Base-by-base conservation (phyloP, 2,113 vertebrate genomes). In the Australoheros scitulus region DNA sequence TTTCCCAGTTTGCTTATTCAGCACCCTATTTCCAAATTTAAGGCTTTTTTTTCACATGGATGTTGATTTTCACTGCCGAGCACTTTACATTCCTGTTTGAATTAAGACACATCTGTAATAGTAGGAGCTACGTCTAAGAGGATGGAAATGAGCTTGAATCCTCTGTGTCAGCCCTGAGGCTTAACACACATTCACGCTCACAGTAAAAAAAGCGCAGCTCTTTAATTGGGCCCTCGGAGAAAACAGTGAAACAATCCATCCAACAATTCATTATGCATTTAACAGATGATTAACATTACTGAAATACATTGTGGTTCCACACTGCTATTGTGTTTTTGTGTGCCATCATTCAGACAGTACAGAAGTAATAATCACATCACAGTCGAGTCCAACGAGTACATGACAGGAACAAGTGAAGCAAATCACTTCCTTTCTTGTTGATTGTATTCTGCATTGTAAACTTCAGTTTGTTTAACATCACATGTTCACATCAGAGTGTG, bases 201-300 rank as follows among this genome's bases (percentile, higher is more conserved):
- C 64, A 77, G 80, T 78, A 24, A 9, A 75, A 78, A 81, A 85
- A 60, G 63, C 74, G 41, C 76, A 84, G 76, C 83, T 87, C 76
- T 92, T 93, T 95, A 96, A 95, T 95, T 94, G 90, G 95, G 89
- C 93, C 94, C 92, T 94, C 82, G 11, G 94, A 96, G 96, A 95
- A 94, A 94, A 93, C 84, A 89, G 86, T 77, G 85, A 83, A 87
- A 92, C 87, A 94, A 93, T 94, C 92, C 80, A 26, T 87, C 88
- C 88, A 92, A 90, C 87, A 90, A 90, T 92, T 95, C 90, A 92
- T 95, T 88, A 93, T 92, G 90, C 91, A 94, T 93, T 96, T 93
- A 91, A 88, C 90, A 89, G 87, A 91, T 94, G 93, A 95, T 95
- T 94, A 93, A 89, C 81, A 77, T 74, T 80, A 75, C 80, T 68